phyloP scores from a whole-genome alignment of 2,888 invertebrate genomes.

The Hylaea fasciaria region DNA sequence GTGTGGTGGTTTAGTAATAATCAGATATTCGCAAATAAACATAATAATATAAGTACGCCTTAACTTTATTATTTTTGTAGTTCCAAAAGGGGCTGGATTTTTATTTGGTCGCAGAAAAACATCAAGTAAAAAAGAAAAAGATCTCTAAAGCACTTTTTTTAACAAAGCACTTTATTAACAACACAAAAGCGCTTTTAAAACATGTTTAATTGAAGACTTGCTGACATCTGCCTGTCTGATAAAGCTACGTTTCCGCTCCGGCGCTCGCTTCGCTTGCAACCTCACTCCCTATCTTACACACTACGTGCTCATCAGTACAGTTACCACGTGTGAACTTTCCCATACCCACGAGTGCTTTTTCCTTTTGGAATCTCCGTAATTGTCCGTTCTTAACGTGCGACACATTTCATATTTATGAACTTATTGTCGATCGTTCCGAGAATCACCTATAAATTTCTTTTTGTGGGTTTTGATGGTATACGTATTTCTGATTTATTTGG shows the following conservation, averaged over 20 bases:
- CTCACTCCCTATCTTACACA: slow-evolving; percentile 37
- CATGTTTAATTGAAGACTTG: neutral
- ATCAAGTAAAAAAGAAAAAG: no score
- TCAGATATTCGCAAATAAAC: no score
- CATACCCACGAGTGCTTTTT: slow-evolving; percentile 82
- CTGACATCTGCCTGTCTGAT: neutral
- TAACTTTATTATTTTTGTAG: no score
- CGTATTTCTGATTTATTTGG: slow-evolving; percentile 7
- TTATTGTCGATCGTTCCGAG: slow-evolving; percentile 36
- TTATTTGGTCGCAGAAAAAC: no score
- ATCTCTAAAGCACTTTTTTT: no score
- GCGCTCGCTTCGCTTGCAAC: slow-evolving; percentile 45
- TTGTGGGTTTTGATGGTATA: slow-evolving; percentile 8
- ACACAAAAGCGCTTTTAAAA: no score
- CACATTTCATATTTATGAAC: slow-evolving; percentile 49
- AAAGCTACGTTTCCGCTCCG: slow-evolving; percentile 18
- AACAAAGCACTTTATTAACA: no score
- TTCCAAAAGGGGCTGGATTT: no score
- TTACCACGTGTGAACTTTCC: slow-evolving; percentile 83
- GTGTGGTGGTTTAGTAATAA: no score
- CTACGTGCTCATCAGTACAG: slow-evolving; percentile 60
- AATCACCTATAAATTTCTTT: slow-evolving; percentile 17
- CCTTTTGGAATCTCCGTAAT: slow-evolving; percentile 61
- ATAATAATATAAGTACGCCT: no score
- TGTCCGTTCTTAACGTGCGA: slow-evolving; percentile 53